Evolutionary conservation across 2,113 vertebrate species (phyloP), one percentile per base, ranked within the genome.

Genomic region (Amblyornis subalaris): DNA sequence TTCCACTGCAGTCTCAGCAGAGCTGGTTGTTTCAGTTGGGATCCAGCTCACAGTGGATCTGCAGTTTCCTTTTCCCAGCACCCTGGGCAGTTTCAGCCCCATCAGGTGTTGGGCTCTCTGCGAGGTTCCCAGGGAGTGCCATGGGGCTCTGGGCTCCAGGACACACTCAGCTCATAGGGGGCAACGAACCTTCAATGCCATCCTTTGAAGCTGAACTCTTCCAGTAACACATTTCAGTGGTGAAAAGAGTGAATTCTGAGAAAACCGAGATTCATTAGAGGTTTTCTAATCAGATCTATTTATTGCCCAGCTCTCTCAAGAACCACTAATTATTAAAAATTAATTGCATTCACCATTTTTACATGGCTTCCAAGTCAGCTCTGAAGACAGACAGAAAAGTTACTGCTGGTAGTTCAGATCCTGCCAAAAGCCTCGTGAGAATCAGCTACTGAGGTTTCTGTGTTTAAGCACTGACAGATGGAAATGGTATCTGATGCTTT

Each of bases 61-160:
- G 23, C 38, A 40, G 47, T 12, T 78, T 20, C 22, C 2, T 79
- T 62, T 75, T 51, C 14, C 85, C 10, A 0, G 23, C 40, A 6
- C 23, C 35, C 33, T 69, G 22, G 6, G 4, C 33, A 54, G 29
- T 53, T 11, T 2, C 21, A 58, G 29, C 25, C n/a, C 3, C 42
- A 5, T 7, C 10, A 7, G 0, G 0, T 0, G 3, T 0, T 33
- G 0, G 1, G 9, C 10, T 57, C 0, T 0, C 15, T 25, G 36
- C 0, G 6, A 18, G 60, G 21, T 9, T 48, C 80, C 54, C 19
- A 24, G 36, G 0, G 1, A 31, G 2, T 9, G 53, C 25, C 6
- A 2, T 3, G 8, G 31, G 25, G 54, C 2, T 18, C 24, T 24
- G 3, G 54, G 67, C n/a, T 69, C 54, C 53, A 38, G 19, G 48